phyloP scores from a whole-genome alignment of 2,888 invertebrate genomes.

The Baccha elongata region DNA sequence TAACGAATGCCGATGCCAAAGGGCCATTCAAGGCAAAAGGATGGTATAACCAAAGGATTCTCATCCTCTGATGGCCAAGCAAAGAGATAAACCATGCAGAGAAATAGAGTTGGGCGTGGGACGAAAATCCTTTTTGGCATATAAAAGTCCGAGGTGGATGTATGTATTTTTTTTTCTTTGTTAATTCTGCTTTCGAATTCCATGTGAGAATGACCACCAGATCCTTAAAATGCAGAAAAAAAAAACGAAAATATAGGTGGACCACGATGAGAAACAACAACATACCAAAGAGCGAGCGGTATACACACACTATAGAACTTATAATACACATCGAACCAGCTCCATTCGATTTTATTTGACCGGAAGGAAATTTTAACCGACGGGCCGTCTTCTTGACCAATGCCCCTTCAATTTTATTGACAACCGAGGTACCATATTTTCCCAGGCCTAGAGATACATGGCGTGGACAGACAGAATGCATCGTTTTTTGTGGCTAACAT shows the following conservation, averaged over 20 bases:
- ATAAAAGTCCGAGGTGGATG: conserved; percentile 48
- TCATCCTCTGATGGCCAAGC: conserved; percentile 17
- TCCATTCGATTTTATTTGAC: conserved; percentile 64
- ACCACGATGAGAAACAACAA: conserved; percentile 16
- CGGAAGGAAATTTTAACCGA: conserved; percentile 61
- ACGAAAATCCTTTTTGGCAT: conserved; percentile 47
- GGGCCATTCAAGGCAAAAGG: conserved; percentile 38
- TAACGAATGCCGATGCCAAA: conserved; percentile 58
- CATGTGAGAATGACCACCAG: conserved; percentile 66
- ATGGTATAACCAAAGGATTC: conserved; percentile 37
- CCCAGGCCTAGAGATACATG: conserved; percentile 8
- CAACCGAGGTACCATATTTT: conserved; percentile 35
- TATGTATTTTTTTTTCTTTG: too few relatives aligned
- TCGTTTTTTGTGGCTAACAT: conserved; percentile 7
- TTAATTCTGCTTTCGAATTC: conserved; percentile 56
- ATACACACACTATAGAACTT: conserved; percentile 40
- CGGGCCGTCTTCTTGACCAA: conserved; percentile 42
- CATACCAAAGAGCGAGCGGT: conserved; percentile 19
- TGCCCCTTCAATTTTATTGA: conserved; percentile 29
- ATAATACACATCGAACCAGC: conserved; percentile 50
- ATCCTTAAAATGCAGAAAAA: conserved; percentile 47
- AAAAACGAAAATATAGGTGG: conserved; percentile 8
- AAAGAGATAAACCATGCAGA: conserved; percentile 58
- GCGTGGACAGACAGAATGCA: conserved; percentile 10
- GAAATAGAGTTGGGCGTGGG: conserved; percentile 8